These are phyloP conservation scores for Oncorhynchus masou DNA, from an alignment of 2,113 vertebrate species.

Conservation along the genomic window DNA sequence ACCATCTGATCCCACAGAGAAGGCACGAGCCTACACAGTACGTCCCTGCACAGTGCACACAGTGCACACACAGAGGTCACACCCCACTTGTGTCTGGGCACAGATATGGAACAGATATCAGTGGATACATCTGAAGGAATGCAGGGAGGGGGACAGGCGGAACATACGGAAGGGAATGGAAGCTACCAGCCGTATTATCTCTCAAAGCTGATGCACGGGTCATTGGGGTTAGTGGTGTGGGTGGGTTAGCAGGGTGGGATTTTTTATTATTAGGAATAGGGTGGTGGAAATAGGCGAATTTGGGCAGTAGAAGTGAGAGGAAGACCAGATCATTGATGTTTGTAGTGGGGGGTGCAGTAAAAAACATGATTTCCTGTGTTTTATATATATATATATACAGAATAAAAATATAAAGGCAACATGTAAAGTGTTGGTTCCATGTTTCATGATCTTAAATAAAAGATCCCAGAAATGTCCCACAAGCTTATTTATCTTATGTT, in stretches of 20 bases:
- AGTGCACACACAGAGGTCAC: conserved; percentile 43
- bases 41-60: background rate
- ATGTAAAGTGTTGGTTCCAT: no score
- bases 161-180: conserved; percentile 50
- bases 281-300: no score
- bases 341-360: no score
- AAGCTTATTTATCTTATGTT: no score
- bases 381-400: no score
- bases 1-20: background rate
- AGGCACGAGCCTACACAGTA: conserved; percentile 4
- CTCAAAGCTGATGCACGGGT: conserved; percentile 56
- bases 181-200: conserved; percentile 53
- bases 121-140: conserved; percentile 64
- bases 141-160: conserved; percentile 25
- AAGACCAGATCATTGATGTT: background rate
- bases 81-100: conserved; percentile 52
- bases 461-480: no score
- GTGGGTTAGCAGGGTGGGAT: background rate
- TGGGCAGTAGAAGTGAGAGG: background rate
- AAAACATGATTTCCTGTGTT: no score
- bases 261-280: no score
- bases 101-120: conserved; percentile 47
- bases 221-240: conserved; percentile 1
- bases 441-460: no score
- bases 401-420: no score